phyloP scores from a whole-genome alignment of 2,113 vertebrate genomes.

The Epinephelus moara region DNA sequence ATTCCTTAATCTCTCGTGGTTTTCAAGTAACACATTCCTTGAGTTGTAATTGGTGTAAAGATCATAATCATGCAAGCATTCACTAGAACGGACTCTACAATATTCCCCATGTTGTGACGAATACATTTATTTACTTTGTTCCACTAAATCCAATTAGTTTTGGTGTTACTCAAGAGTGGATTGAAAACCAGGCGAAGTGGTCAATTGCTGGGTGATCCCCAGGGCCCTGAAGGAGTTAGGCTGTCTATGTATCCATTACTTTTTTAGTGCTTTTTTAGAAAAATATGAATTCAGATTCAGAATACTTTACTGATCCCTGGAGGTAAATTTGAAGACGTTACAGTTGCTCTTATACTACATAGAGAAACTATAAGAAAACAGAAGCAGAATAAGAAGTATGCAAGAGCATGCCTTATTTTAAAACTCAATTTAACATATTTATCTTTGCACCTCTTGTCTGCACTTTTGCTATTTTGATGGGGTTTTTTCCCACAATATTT shows the following conservation, averaged over 20 bases:
- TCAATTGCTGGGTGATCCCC: background rate
- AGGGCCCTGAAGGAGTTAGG: background rate
- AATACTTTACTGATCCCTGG: no score
- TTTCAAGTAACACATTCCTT: background rate
- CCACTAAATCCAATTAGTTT: background rate
- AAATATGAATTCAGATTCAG: no score
- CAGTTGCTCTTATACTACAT: no score
- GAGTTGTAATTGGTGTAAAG: background rate
- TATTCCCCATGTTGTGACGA: background rate
- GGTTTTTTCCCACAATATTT: no score
- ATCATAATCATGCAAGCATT: background rate
- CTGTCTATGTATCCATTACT: background rate
- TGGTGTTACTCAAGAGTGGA: background rate
- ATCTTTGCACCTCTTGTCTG: no score
- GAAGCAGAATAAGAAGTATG: no score
- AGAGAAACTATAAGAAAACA: no score
- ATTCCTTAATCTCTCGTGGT: background rate
- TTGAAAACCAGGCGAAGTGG: background rate
- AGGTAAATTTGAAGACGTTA: no score
- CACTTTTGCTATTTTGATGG: no score
- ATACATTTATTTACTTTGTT: background rate
- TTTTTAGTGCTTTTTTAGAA: no score
- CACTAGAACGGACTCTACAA: background rate
- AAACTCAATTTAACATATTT: no score
- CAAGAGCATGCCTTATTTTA: no score